Conservation (phyloP, 2,888 invertebrate species). For the Fragum fragum region DNA sequence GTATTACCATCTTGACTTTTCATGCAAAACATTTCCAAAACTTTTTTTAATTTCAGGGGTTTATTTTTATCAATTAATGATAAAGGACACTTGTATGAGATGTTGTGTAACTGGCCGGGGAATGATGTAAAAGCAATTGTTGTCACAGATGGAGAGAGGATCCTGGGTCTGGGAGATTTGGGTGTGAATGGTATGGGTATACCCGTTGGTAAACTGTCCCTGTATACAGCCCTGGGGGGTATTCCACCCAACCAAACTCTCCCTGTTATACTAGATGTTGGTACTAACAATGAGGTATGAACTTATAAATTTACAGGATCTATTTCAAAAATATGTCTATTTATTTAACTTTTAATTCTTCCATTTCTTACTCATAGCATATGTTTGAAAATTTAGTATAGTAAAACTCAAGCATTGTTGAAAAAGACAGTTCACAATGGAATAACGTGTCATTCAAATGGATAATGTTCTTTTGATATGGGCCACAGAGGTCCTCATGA, state of each 20-base stretch:
- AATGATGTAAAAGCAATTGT: constrained; percentile 89
- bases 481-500: no score
- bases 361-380: no score
- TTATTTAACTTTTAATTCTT: background rate
- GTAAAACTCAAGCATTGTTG: no score
- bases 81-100: constrained; percentile 97
- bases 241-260: constrained; percentile 98
- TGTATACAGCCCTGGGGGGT: constrained; percentile 98
- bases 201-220: constrained; percentile 97
- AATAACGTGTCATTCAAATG: no score
- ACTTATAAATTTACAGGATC: no score
- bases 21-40: no score
- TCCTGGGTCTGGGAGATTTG: constrained; percentile 98
- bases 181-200: constrained; percentile 99
- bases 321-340: no score
- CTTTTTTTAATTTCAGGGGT: constrained; percentile 88
- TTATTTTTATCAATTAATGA: constrained; percentile 98
- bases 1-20: no score
- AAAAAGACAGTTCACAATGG: no score
- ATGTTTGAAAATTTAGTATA: no score
- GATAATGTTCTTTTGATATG: no score
- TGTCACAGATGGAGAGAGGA: constrained; percentile 99
- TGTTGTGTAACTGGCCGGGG: constrained; percentile 96
- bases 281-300: constrained; percentile 93
- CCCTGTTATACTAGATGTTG: constrained; percentile 97